These are phyloP conservation scores for Psittacula cyanocephala DNA, from an alignment of 2,113 vertebrate species.

Conservation along the genomic window DNA sequence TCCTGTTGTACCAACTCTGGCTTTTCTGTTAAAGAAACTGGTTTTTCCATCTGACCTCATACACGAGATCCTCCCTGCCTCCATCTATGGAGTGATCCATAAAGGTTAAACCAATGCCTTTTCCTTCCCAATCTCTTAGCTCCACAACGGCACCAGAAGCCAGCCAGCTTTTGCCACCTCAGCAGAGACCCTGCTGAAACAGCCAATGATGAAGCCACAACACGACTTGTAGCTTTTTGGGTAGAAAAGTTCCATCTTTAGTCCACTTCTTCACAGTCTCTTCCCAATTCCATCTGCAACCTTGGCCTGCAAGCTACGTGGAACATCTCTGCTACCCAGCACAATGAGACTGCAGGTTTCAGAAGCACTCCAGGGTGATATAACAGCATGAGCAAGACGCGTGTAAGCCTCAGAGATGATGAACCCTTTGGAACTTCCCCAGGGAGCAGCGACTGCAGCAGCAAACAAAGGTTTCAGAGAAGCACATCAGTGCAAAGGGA, in stretches of 20 bases:
- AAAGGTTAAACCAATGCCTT: background rate
- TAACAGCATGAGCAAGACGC: background rate
- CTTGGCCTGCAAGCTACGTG: background rate
- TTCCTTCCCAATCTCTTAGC: background rate
- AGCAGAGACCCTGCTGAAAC: background rate
- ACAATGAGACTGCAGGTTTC: background rate
- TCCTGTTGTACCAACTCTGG: background rate
- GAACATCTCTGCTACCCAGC: background rate
- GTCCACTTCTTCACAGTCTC: background rate
- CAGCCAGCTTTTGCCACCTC: background rate
- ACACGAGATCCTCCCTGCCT: background rate
- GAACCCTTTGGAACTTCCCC: slow-evolving; percentile 4
- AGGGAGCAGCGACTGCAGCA: background rate
- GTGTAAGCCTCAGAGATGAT: background rate
- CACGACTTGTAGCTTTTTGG: background rate
- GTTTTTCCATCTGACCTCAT: fast-evolving
- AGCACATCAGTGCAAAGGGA: background rate
- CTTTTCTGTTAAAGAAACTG: background rate
- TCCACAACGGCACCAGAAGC: background rate
- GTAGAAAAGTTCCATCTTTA: background rate
- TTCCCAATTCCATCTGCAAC: background rate
- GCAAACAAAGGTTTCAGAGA: background rate
- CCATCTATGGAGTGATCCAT: background rate
- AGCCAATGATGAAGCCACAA: background rate
- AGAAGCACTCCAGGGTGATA: background rate